phyloP scores from a whole-genome alignment of 1,140 invertebrate genomes.

The Drosophila melanogaster region Release_6_plus_ISO1_MT NT_037436.4:17641001-17641500 shows the following conservation, averaged over 20 bases:
- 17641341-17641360: constrained; percentile 33
- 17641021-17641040: constrained; percentile 85
- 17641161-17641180: constrained; percentile 75
- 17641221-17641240: constrained; percentile 84
- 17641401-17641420: constrained; percentile 35
- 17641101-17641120: constrained; percentile 85
- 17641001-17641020: constrained; percentile 67
- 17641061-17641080: constrained; percentile 85
- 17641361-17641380: constrained; percentile 11
- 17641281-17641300: constrained; percentile 12
- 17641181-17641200: constrained; percentile 83
- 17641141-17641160: constrained; percentile 82
- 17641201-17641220: constrained; percentile 84
- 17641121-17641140: constrained; percentile 84
- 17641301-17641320: constrained; percentile 3
- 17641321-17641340: constrained; percentile 19
- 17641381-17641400: constrained; percentile 22
- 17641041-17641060: constrained; percentile 84
- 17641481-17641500: constrained; percentile 23
- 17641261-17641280: constrained; percentile 24
- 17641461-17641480: constrained; percentile 20
- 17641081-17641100: constrained; percentile 85
- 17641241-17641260: constrained; percentile 84
- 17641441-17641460: constrained; percentile 14
- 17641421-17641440: constrained; percentile 43